Conservation (phyloP, 92 coral and sea anemone genomes). For the Porites lobata region DNA sequence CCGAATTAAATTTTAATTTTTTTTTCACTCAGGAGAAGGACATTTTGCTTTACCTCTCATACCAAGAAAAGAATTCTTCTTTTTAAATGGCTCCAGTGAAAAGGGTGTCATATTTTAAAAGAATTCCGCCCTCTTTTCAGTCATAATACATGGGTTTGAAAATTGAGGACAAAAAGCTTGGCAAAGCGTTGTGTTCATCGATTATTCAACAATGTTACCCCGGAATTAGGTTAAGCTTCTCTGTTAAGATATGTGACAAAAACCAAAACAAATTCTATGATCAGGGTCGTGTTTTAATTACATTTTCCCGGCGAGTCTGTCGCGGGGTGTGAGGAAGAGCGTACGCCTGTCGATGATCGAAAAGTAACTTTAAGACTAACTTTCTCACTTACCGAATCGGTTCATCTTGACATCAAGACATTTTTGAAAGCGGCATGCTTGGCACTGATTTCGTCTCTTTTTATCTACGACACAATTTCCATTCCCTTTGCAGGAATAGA, state of each 20-base stretch:
- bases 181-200: constrained; percentile 32
- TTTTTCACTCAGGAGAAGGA: constrained; percentile 34
- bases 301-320: constrained; percentile 13
- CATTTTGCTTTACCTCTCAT: constrained; percentile 19
- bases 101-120: constrained; percentile 8
- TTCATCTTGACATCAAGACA: constrained; percentile 99
- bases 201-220: constrained; percentile 30
- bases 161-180: constrained; percentile 2
- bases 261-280: constrained; percentile 44
- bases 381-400: constrained; percentile 91
- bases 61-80: constrained; percentile 8
- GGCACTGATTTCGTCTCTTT: constrained; percentile 97
- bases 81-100: background rate
- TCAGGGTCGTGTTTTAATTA: constrained; percentile 42
- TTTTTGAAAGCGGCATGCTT: constrained; percentile 98
- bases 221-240: constrained; percentile 48
- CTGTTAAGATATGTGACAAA: constrained; percentile 53
- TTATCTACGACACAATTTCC: constrained; percentile 96
- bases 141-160: background rate
- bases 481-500: constrained; percentile 97
- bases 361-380: constrained; percentile 41
- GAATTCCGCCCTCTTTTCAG: constrained; percentile 19
- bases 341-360: constrained; percentile 12
- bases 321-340: constrained; percentile 10
- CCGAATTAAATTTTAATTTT: constrained; percentile 78